Base-by-base conservation (phyloP, 2,888 invertebrate genomes). In the Acheta domesticus region DNA sequence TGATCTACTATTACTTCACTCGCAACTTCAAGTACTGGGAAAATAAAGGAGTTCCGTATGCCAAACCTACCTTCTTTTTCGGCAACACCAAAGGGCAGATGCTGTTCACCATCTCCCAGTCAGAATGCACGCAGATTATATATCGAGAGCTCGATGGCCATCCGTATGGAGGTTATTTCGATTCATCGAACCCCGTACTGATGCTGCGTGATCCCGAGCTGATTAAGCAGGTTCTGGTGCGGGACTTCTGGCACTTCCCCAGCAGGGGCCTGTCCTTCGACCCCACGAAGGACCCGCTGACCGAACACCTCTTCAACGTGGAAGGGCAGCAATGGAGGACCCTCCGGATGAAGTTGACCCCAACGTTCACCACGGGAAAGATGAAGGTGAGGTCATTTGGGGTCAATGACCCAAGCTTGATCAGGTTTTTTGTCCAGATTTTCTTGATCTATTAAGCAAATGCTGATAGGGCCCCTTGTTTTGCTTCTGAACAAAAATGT, bases 191-290 rank as follows among this genome's bases (percentile, higher is more conserved):
- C 16, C 79, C 79, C 21, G 73, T 79, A 12, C 73, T 79, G 48
- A 21, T 79, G 79, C 49, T 79, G 19, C 74, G 79, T n/a, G 79
- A 79, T 62, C 76, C 79, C n/a, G 79, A 79, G 3, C 2, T 79
- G 36, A 36, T 79, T 49, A 76, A 62, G n/a, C 74, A 78, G 21
- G 74, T 78, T 62, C 62, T 62, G 3, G 62, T 62, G 62, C 11
- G n/a, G n/a, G 62, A 62, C 62, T 62, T 62, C 62, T 62, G 62
- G 62, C 62, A 62, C n/a, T 62, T 62, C n/a, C 62, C 62, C 62
- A n/a, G n/a, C 62, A 14, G 62, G 5, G 62, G 62, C 16, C 4
- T 62, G 62, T 62, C 62, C n/a, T 62, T 62, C 62, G 62, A 62
- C 12, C 16, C 14, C 14, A 62, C 5, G 5, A 14, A n/a, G 16